phyloP scores from a whole-genome alignment of 2,113 vertebrate genomes.

The Oceanodroma tethys region DNA sequence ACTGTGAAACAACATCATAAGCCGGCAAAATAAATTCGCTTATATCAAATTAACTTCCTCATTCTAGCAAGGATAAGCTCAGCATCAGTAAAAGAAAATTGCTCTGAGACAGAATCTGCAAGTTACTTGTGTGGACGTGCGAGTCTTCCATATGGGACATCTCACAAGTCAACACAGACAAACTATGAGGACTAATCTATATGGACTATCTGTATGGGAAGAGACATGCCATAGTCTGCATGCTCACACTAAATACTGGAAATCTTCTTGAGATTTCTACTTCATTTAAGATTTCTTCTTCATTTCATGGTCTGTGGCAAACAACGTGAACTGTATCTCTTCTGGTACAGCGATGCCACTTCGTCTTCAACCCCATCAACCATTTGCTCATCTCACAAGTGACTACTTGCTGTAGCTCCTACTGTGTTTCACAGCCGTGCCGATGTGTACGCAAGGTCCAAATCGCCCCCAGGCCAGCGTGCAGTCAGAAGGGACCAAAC shows the following conservation, averaged over 20 bases:
- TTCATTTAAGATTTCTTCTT: not conserved
- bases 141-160: rapidly evolving
- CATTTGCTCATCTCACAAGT: not conserved
- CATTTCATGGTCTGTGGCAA: too few relatives aligned
- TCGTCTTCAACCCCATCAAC: not conserved
- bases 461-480: rapidly evolving
- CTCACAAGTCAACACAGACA: not conserved
- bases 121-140: rapidly evolving
- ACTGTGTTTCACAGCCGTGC: not conserved
- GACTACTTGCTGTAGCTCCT: not conserved
- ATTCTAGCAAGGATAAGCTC: not conserved
- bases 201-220: not conserved
- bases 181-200: not conserved
- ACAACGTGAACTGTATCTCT: not conserved
- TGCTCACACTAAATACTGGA: not conserved
- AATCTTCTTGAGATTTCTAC: not conserved
- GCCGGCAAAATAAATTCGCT: not conserved
- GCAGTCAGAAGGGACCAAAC: not conserved
- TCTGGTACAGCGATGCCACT: rapidly evolving
- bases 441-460: not conserved
- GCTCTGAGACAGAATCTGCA: not conserved
- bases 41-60: not conserved
- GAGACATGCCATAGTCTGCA: rapidly evolving
- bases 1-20: conserved; percentile 1
- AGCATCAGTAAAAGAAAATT: not conserved